Percentiles rank a stretch among this genome's conserved stretches.
phyloP scores from a whole-genome alignment of 2,113 vertebrate species.

The Erinaceus europaeus region DNA sequence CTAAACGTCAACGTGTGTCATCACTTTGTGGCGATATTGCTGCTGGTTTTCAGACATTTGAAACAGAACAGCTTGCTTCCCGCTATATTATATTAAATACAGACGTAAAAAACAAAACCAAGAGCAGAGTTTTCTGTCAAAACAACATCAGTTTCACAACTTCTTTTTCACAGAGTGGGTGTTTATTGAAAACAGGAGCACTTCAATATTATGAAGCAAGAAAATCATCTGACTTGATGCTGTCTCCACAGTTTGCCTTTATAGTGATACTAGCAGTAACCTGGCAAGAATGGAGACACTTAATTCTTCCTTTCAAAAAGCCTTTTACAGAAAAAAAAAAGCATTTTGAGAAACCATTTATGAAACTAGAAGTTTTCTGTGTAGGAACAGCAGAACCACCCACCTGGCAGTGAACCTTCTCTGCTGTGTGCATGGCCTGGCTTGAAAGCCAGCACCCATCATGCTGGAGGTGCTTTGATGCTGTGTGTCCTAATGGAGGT shows the following conservation, averaged over 20 bases:
- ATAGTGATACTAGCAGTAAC: background rate
- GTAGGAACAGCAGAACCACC: too few species aligned
- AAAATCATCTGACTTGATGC: conserved; percentile 29
- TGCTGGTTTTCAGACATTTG: conserved; percentile 43
- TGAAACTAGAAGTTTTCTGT: too few species aligned
- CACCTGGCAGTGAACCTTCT: too few species aligned
- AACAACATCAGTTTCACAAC: conserved; percentile 61
- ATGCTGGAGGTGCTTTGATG: too few species aligned
- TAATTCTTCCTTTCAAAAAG: background rate
- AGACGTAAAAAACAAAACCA: conserved; percentile 65
- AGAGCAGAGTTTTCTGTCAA: conserved; percentile 70
- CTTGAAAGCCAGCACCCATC: too few species aligned
- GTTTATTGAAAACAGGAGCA: conserved; percentile 55
- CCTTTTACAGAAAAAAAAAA: background rate
- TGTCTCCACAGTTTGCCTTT: conserved; percentile 31
- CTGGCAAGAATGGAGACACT: background rate
- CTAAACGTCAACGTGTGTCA: conserved; percentile 58
- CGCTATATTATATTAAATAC: conserved; percentile 70
- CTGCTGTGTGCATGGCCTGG: too few species aligned
- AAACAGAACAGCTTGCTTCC: conserved; percentile 71
- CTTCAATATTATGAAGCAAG: conserved; percentile 66
- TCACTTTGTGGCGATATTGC: conserved; percentile 32
- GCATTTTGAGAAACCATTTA: background rate
- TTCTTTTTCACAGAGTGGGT: conserved; percentile 52
- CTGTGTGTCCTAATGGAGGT: too few species aligned